Evolutionary conservation across 2,113 vertebrate genomes (phyloP), one percentile per base, ranked within the genome.

Genomic region (Chaetodon auriga): DNA sequence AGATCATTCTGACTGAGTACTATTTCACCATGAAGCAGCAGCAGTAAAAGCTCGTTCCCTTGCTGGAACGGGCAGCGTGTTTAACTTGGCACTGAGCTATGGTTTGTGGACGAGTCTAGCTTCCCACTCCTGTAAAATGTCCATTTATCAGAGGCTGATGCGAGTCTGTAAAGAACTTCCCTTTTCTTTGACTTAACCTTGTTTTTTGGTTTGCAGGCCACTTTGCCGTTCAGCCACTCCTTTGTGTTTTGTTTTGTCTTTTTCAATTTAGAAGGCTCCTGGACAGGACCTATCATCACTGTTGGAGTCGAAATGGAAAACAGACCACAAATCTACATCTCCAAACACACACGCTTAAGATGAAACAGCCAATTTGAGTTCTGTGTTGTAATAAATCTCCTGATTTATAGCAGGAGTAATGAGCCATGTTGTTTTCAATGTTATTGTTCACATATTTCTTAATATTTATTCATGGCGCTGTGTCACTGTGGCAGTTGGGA

Each of bases 71-170:
- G n/a, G 58, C 36, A 19, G 63, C 76, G 51, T 88, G 83, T 90
- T 92, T 85, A 62, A 73, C 35, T 85, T 92, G 90, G 86, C 82
- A 61, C 36, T 68, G 41, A 46, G 36, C 43, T 74, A 57, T 5
- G 19, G 19, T 53, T 25, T 75, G 35, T 48, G 57, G 70, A 83
- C 66, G 71, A 88, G 66, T 84, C 23, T 35, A 61, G 75, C 76
- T 91, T 91, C 68, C 83, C 75, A 48, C 75, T 71, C 71, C 77
- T 78, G 70, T 85, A 82, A 90, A 84, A 89, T 53, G n/a, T 87
- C 51, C 65, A 86, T 80, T 78, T 53, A 61, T 53, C 73, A 86
- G 65, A 85, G 49, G 48, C 53, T 75, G 75, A 76, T 86, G 49
- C 15, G 8, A 79, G 57, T 71, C 63, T 72, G 63, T 74, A 53